phyloP scores from a whole-genome alignment of 1,140 invertebrate species.

The Pogonus chalceus region DNA sequence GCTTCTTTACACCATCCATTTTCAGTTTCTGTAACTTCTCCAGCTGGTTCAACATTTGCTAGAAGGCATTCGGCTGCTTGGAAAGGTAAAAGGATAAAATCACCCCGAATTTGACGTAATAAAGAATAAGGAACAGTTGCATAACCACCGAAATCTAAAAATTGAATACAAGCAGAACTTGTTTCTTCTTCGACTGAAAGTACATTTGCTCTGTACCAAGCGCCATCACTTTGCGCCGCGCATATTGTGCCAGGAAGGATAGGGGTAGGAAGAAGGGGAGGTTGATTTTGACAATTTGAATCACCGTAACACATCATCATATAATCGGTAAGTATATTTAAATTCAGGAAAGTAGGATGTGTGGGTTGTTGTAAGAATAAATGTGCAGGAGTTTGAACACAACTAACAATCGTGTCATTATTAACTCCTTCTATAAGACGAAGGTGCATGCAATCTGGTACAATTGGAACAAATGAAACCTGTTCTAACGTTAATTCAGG shows the following conservation, averaged over 20 bases:
- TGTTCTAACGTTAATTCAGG: slow-evolving; percentile 70
- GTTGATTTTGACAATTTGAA: slow-evolving; percentile 46
- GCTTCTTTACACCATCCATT: slow-evolving; percentile 64
- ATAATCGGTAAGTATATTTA: slow-evolving; percentile 63
- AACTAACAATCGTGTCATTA: slow-evolving; percentile 82
- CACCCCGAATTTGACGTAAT: slow-evolving; percentile 79
- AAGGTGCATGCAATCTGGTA: slow-evolving; percentile 49
- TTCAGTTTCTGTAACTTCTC: slow-evolving; percentile 41
- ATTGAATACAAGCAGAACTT: slow-evolving; percentile 68
- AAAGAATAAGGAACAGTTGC: slow-evolving; percentile 58
- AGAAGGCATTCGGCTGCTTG: slow-evolving; percentile 91
- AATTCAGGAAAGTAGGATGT: slow-evolving; percentile 78
- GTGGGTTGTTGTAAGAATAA: slow-evolving; percentile 89
- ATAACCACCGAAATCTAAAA: slow-evolving; percentile 92
- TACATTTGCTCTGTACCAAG: slow-evolving; percentile 85
- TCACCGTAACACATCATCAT: slow-evolving; percentile 57
- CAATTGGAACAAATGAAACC: slow-evolving; percentile 50
- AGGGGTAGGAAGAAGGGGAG: slow-evolving; percentile 45
- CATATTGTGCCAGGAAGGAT: slow-evolving; percentile 55
- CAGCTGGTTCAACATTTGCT: slow-evolving; percentile 74
- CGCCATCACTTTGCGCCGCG: slow-evolving; percentile 66
- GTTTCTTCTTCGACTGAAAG: slow-evolving; percentile 56
- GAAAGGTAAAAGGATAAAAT: slow-evolving; percentile 89
- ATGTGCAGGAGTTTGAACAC: slow-evolving; percentile 72
- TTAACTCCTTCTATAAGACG: slow-evolving; percentile 82